A percentile compares a stretch with the other conserved stretches of the same genome.
These are phyloP conservation scores for Silurus aristotelis DNA, from an alignment of 2,797 vertebrate species.

Conservation along the genomic window DNA sequence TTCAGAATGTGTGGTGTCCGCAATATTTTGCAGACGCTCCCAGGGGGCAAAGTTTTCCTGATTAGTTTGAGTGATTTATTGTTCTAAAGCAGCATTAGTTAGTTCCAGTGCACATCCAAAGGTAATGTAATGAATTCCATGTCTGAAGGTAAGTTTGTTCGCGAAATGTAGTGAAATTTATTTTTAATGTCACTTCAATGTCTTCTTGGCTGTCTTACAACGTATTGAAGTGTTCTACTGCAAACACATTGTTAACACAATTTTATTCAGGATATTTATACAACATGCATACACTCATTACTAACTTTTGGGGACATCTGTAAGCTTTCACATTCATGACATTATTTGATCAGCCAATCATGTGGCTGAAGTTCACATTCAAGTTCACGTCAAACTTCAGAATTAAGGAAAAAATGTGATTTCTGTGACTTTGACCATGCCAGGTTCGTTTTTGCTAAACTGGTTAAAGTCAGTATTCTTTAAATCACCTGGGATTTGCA, in stretches of 20 bases:
- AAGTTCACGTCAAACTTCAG: neutral
- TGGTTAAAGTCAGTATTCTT: neutral
- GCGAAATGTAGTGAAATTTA: neutral
- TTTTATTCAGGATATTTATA: neutral
- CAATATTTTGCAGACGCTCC: neutral
- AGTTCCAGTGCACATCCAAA: neutral
- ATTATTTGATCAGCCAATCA: neutral
- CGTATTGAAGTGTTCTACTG: neutral
- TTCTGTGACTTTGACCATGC: neutral
- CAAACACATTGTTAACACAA: neutral
- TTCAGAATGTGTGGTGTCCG: neutral
- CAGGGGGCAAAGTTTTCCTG: neutral
- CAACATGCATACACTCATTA: neutral
- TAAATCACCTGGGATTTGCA: neutral
- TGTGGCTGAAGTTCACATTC: neutral
- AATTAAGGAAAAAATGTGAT: neutral
- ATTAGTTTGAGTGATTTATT: constrained; percentile 1
- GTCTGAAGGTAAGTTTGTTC: neutral
- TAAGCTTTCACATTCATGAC: neutral
- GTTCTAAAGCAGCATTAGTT: neutral
- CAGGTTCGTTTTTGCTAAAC: neutral
- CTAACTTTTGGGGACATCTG: neutral
- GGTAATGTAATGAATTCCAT: neutral
- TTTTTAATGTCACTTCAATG: neutral
- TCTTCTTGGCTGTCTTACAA: neutral